Evolutionary conservation across 2,888 invertebrate genomes (phyloP), one percentile per base, ranked within the genome.

Genomic region (Trachelus stipa): DNA sequence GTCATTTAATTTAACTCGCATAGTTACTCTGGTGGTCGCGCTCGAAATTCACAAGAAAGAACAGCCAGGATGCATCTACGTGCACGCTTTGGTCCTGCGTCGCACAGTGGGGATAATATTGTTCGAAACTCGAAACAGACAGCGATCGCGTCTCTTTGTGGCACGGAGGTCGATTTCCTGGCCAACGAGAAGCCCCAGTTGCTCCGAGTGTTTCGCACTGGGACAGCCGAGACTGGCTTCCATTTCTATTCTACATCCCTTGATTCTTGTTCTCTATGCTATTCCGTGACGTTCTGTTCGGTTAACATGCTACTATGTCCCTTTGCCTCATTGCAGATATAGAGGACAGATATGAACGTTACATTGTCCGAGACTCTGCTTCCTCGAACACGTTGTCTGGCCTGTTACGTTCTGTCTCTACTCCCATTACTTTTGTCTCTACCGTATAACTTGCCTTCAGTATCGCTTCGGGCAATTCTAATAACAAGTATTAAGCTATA

Each of bases 1-100:
- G 23, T 31, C 12, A 31, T 88, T 86, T 88, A 88, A 88, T 89
- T 89, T 87, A 88, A 88, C 86, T 87, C 80, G 75, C 37, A 69
- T 23, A 9, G 56, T 2, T 23, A 56, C 56, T 9, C 56, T 9
- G 9, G 23, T 23, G 23, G 23, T 9, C 9, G 23, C 23, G 56
- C 23, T 56, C 2, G 9, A 56, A 23, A 56, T 56, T 9, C 56
- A 56, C 23, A 9, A 23, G 9, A 56, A 56, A 23, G 23, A 15
- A 56, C 76, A 56, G 69, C 68, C 69, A 74, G 56, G 34, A 71
- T 71, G 23, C 33, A 34, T 23, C 71, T 12, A 34, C 71, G 31
- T 34, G 71, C 31, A 23, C 1, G 71, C 33, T 12, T 31, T 12
- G 71, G 33, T 34, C 71, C 71, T 23, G 30, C 23, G 71, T 71